Evolutionary conservation across 2,113 vertebrate genomes (phyloP).

Genomic region (Pomatostomus ruficeps): DNA sequence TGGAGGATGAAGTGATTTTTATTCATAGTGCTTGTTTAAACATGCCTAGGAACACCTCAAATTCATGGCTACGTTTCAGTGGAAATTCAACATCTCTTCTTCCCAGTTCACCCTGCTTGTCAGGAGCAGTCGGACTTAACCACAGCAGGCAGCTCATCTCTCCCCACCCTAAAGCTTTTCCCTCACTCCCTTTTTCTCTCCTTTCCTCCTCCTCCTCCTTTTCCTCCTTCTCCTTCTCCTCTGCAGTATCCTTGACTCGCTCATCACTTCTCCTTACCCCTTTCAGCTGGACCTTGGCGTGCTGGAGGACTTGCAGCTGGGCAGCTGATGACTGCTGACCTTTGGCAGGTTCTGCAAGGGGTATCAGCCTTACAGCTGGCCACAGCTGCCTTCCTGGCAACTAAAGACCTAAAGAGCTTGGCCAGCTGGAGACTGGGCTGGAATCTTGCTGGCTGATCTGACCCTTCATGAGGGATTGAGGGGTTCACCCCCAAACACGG

Average conservation of each 20-base stretch:
- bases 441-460: neutral
- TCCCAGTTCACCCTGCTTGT: neutral
- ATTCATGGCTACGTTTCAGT: neutral
- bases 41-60: neutral
- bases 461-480: neutral
- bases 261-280: neutral
- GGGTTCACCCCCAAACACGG: neutral
- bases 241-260: neutral
- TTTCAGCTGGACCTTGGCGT: neutral
- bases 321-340: neutral
- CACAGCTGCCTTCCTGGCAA: constrained; percentile 25
- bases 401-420: neutral
- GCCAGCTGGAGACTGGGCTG: neutral
- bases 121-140: neutral
- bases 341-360: neutral
- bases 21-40: neutral
- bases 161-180: neutral
- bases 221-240: neutral
- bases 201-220: neutral
- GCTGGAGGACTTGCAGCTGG: neutral
- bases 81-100: neutral
- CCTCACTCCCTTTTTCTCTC: neutral
- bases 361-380: constrained; percentile 18
- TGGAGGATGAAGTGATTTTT: neutral
- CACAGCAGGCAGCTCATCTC: neutral